Base-by-base conservation (phyloP, 64 coral and sea anemone species). In the Hydrozoanthus tunicans region DNA sequence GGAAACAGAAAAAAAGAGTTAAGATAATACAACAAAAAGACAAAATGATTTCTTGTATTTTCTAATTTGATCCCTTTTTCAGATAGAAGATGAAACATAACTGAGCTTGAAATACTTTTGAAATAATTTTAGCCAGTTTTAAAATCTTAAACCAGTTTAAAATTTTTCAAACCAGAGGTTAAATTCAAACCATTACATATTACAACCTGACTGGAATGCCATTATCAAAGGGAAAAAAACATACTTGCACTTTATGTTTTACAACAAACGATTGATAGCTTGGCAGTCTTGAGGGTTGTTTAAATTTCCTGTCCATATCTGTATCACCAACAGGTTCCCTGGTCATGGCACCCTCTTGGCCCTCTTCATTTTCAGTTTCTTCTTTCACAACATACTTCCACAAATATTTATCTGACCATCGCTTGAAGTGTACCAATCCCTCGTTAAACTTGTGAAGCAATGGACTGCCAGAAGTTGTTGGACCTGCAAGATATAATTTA, bases 381-480 rank as follows among this genome's bases (percentile, higher is more conserved):
- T 13, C 84, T 88, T 55, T 59, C 8, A 74, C 56, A 70, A 88
- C 84, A 88, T 88, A 88, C 57, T 59, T 88, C 84, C 84, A 88
- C 55, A 88, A 15, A 25, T 88, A 88, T 56, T 60, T 88, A 53
- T 88, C 84, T 51, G 84, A 88, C 84, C 84, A 88, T 73, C 70
- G 68, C 68, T 88, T 88, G 20, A 88, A 58, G 25, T 59, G 54
- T 26, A 61, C 32, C 56, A 88, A 88, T 60, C 84, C 69, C 56
- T 88, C 84, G 43, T 88, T 88, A 13, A 88, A n/a, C 59, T 73
- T 88, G 10, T 88, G 56, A 73, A 88, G 26, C 24, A 88, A 70
- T 74, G 84, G 84, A 27, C 84, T 88, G 69, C 70, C 60, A 32
- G 84, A 59, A 72, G 67, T 72, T 52, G 56, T 74, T 12, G 9